Base-by-base conservation (phyloP, 1,140 invertebrate genomes). In the Metaphire vulgaris region DNA sequence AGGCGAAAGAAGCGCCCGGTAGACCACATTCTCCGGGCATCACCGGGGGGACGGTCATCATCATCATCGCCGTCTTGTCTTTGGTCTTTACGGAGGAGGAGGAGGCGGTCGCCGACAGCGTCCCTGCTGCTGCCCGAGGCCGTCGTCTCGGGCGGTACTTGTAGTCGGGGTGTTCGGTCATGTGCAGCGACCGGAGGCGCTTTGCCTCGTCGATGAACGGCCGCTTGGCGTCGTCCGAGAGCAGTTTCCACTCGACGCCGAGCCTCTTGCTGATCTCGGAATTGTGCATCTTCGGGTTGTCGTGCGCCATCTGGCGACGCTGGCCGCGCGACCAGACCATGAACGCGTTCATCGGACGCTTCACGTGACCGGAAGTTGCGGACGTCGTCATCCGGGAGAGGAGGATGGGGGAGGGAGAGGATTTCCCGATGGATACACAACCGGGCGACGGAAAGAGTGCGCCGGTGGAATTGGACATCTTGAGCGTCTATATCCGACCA, bases 241-340 rank as follows among this genome's bases (percentile, higher is more conserved):
- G 89, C 68, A 97, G 89, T 87, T 99, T 99, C 97, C 97, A 99
- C 84, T 99, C 97, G 64, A 96, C 95, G 1, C 98, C 97, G 33
- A 99, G 88, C 30, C 97, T 88, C 86, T 99, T 99, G 14, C 92
- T 95, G 81, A 99, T 99, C 88, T 99, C 97, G 0, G 95, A 97
- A 82, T 99, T 99, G 87, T 99, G 97, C 97, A 99, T 99, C 88
- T 99, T 99, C 0, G 97, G 97, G 85, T 99, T 99, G 82, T 99
- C 97, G 81, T 98, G 96, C 0, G 97, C 97, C 96, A 99, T 99
- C 88, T 99, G 99, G 78, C 97, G 89, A 72, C 97, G 88, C 83
- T 99, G 97, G 0, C 97, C 97, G 0, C 97, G 88, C 2, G 95
- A 97, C 97, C 97, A 99, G 21, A 99, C 97, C 97, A 99, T 99